Evolutionary conservation across 2,113 vertebrate species (phyloP).

Genomic region (Paradoxurus hermaphroditus): DNA sequence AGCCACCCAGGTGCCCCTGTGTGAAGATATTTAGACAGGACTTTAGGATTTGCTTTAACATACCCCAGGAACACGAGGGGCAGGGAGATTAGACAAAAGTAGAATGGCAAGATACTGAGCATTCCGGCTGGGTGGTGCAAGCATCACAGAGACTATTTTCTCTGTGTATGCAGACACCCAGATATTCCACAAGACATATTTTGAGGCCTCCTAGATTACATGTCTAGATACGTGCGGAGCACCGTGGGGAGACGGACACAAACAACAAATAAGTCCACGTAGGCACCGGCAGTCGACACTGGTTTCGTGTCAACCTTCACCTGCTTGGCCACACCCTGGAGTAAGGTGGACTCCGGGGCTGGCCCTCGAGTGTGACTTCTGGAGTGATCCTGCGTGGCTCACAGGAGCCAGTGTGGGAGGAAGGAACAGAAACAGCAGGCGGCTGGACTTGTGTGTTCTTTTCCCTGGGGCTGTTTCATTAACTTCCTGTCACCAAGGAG

Average conservation of each 20-base stretch:
- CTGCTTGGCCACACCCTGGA: neutral
- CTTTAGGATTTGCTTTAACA: conserved; percentile 29
- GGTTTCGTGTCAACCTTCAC: neutral
- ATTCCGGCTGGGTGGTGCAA: neutral
- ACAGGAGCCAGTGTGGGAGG: neutral
- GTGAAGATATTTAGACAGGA: neutral
- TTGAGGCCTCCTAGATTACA: neutral
- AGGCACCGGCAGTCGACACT: neutral
- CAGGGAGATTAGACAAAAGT: neutral
- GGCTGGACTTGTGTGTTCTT: neutral
- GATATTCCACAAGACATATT: neutral
- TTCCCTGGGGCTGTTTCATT: neutral
- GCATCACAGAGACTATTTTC: neutral
- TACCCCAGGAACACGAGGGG: neutral
- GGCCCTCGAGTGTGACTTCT: neutral
- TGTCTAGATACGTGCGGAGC: neutral
- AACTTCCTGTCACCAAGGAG: neutral
- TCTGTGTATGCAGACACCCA: neutral
- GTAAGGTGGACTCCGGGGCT: neutral
- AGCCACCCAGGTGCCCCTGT: too few relatives aligned
- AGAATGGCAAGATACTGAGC: neutral
- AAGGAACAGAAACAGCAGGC: neutral
- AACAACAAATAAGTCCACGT: neutral
- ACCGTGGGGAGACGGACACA: neutral
- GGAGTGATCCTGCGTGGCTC: neutral